A percentile compares a stretch with the other conserved stretches of the same genome.
These are phyloP conservation scores for Aurelia aurita DNA, from an alignment of 30 jellyfish, hydroid and myxozoan genomes.

Conservation along the genomic window DNA sequence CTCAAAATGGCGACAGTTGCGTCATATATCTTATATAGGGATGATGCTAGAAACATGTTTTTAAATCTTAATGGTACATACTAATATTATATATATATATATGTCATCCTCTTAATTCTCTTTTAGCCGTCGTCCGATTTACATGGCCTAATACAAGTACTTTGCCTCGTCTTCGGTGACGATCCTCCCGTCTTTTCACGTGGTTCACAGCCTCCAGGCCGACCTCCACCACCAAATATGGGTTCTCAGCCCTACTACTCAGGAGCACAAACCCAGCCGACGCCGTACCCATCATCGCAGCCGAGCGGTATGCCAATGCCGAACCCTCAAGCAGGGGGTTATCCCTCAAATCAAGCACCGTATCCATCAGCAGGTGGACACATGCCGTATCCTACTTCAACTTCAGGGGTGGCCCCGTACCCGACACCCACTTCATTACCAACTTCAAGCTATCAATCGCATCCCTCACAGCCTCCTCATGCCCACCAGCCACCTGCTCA, in stretches of 20 bases:
- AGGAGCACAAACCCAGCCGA: slow-evolving; percentile 47
- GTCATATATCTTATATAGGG: too few relatives aligned
- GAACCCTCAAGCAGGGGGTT: slow-evolving; percentile 38
- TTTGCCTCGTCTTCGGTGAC: slow-evolving; percentile 75
- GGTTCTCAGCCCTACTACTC: slow-evolving; percentile 33
- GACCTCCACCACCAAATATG: slow-evolving; percentile 77
- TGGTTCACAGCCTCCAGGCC: slow-evolving; percentile 52
- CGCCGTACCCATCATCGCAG: slow-evolving; percentile 83
- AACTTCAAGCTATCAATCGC: slow-evolving; percentile 49
- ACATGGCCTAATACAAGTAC: slow-evolving; percentile 57
- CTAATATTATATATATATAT: too few relatives aligned
- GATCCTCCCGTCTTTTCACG: slow-evolving; percentile 91
- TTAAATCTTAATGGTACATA: too few relatives aligned
- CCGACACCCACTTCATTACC: slow-evolving; percentile 39
- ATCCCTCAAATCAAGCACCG: slow-evolving; percentile 30
- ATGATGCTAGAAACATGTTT: too few relatives aligned
- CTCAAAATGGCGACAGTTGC: too few relatives aligned
- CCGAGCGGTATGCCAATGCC: slow-evolving; percentile 92
- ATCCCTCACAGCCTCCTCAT: slow-evolving; percentile 36
- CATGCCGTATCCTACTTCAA: slow-evolving; percentile 44
- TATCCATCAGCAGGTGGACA: slow-evolving; percentile 35
- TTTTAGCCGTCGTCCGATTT: slow-evolving; percentile 75
- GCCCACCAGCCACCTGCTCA: slow-evolving; percentile 45
- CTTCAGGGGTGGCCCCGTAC: slow-evolving; percentile 39
- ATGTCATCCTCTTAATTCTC: too few relatives aligned